Base-by-base conservation (phyloP, 2,888 invertebrate species). In the Parochlus steinenii region DNA sequence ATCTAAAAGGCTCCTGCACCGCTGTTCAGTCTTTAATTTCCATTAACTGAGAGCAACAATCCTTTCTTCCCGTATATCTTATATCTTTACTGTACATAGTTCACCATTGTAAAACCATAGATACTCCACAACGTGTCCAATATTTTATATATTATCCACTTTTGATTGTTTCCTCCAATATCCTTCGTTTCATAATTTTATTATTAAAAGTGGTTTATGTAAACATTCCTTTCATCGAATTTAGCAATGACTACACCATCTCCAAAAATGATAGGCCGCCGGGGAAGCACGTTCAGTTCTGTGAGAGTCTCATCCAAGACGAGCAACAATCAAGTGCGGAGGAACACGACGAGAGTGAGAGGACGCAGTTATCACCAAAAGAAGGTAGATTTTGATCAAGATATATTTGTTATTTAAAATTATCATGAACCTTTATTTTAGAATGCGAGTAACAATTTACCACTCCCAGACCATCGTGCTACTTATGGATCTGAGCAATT, bases 301-400 rank as follows among this genome's bases (percentile, higher is more conserved):
- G 65, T 69, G 50, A 55, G 69, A 22, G 52, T 69, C 6, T 63
- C 68, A 1, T 65, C 66, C 42, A 62, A 62, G 43, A 49, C 56
- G 17, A 57, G 56, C 33, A 64, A 64, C 49, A 67, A 66, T 49
- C 67, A 66, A 3, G 63, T 69, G 12, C 52, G 69, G 11, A 54
- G 69, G 28, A 69, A 69, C 42, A 69, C 69, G 6, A 69, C 69
- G 4, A 56, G 67, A 40, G 66, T 64, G 6, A 51, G 59, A 11
- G 57, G 46, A 31, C 51, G 56, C 25, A 57, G 56, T 38, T 58
- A 55, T 44, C 52, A 53, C 26, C 58, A 58, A 39, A 58, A 58
- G 42, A 57, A 58, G 50, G 58, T 56, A 23, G n/a, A n/a, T n/a
- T n/a, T n/a, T n/a, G n/a, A n/a, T n/a, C n/a, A n/a, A n/a, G n/a